These are phyloP conservation scores for Oreocharis arfaki DNA, from an alignment of 2,113 vertebrate genomes.

Conservation along the genomic window DNA sequence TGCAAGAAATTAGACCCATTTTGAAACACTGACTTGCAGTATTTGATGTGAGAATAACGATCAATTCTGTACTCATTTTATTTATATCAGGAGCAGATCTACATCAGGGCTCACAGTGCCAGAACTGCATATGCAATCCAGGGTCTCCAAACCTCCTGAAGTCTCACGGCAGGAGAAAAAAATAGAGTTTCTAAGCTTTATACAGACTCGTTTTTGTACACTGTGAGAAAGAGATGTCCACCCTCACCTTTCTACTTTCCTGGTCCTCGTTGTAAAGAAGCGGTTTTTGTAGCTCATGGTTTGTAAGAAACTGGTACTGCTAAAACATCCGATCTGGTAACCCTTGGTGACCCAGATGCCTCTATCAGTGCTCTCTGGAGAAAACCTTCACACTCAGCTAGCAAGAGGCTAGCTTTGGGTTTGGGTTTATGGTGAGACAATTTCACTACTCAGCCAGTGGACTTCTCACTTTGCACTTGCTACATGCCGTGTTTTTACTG, in stretches of 20 bases:
- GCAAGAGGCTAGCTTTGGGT: background rate
- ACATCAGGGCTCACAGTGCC: background rate
- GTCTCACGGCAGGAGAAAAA: background rate
- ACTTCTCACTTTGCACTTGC: background rate
- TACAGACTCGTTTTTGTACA: background rate
- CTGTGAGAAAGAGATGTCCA: background rate
- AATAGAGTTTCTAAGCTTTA: background rate
- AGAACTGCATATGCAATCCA: accelerated
- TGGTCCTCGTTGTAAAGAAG: background rate
- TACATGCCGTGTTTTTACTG: background rate
- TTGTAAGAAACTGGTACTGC: background rate
- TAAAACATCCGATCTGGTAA: background rate
- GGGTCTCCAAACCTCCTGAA: background rate
- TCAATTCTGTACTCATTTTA: background rate
- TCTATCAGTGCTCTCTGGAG: background rate
- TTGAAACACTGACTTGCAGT: background rate
- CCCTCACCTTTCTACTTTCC: background rate
- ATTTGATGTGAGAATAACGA: background rate
- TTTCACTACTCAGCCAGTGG: background rate
- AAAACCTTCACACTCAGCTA: background rate
- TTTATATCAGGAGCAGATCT: background rate
- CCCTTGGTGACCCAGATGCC: background rate
- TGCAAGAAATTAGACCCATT: background rate
- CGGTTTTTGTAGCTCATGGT: background rate
- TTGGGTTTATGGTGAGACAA: background rate